Evolutionary conservation across 2,113 vertebrate genomes (phyloP), one percentile per base, ranked within the genome.

Genomic region (Elaphurus davidianus): DNA sequence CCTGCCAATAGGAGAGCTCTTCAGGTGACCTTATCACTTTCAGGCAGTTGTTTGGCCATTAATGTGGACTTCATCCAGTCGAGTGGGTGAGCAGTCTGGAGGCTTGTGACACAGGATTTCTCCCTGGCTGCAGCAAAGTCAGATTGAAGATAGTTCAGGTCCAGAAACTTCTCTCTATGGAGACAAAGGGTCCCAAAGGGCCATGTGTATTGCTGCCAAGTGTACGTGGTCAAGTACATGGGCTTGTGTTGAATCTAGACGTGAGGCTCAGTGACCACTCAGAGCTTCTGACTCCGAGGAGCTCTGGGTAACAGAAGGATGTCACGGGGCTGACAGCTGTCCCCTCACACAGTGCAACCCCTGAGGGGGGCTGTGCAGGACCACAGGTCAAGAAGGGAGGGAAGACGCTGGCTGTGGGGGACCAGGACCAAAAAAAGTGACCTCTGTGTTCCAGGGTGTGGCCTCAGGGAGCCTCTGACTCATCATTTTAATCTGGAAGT

Each of bases 161-260:
- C 89, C 93, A 88, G 89, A 55, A 94, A 67, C 84, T 43, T 94
- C 94, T 97, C 62, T 91, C 57, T 21, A 36, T 27, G 82, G 83
- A 87, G 57, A 79, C 45, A 74, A 30, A 47, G 36, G 60, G 67
- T 60, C 91, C 76, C 33, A 14, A 79, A 57, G 96, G 91, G 86
- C 82, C 64, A 2, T 0, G 0, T 82, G 89, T 92, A 60, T 43
- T 55, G 62, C 86, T 62, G 89, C 91, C 91, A 86, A 89, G 55
- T 16, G 23, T 21, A 14, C 0, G 0, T 62, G 54, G 88, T 78
- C 86, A 36, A 30, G 57, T 59, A 54, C 74, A 64, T 15, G 40
- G 91, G 25, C 47, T n/a, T 64, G 43, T 40, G 52, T 19, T 13
- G 64, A 81, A 91, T 45, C 27, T 8, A 17, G 54, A 43, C 8